Evolutionary conservation across 2,797 vertebrate species (phyloP), one percentile per base, ranked within the genome.

Genomic region (Setipinna tenuifilis): DNA sequence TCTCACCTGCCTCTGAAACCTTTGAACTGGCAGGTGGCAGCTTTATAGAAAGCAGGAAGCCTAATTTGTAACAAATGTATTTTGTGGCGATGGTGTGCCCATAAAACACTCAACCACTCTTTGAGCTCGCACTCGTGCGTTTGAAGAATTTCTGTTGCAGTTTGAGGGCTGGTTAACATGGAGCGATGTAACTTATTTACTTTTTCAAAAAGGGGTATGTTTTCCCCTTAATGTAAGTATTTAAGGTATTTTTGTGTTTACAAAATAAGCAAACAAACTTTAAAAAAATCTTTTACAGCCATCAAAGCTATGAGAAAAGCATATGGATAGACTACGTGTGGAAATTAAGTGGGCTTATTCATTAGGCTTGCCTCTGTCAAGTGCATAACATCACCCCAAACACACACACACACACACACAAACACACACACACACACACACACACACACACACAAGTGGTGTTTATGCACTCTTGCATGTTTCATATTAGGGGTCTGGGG

Each of bases 11-110:
- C 83, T 83, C 88, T 86, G 81, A 81, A 86, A 90, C 88, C 84
- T 92, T 93, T 94, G 91, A 94, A 93, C 91, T 94, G 90, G 91
- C 92, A 94, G 93, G 93, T 95, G 93, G 89, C 90, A 95, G 92
- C 87, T 93, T 95, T 92, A 93, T 83, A 50, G 88, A 88, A 85
- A 78, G 35, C 54, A 89, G 87, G 88, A 91, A 93, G 92, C 89
- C 90, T 93, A 94, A 94, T 93, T 92, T 93, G 90, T 92, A 91
- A 90, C 93, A 94, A 93, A 93, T 94, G 93, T 90, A 88, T 88
- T 92, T 89, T 88, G 89, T 78, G 87, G 90, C 93, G 90, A 89
- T 86, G 88, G 88, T 90, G 87, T 87, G 84, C 88, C 82, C 88
- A 88, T 94, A 92, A 94, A 93, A 91, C 90, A 86, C 25, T 81